Conservation (phyloP, 2,888 invertebrate species). For the Morpho deidamia region DNA sequence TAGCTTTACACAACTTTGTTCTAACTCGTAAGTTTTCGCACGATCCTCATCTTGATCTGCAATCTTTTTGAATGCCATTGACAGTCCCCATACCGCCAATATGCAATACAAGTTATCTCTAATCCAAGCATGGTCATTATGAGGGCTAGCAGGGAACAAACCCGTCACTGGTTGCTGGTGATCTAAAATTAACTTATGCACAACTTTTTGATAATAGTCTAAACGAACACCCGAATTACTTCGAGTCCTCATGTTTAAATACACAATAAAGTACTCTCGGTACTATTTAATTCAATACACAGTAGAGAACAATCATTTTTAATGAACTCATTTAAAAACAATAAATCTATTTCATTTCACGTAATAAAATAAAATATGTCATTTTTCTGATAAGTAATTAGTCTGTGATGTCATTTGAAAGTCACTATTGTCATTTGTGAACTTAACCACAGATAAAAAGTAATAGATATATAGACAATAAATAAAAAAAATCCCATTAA, state of each 20-base stretch:
- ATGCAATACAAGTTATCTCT: slow-evolving; percentile 99
- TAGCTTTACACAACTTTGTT: slow-evolving; percentile 93
- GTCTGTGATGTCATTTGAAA: slow-evolving; percentile 57
- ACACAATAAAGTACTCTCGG: slow-evolving; percentile 16
- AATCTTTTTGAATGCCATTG: slow-evolving; percentile 99
- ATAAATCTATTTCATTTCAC: no score
- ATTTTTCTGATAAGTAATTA: no score
- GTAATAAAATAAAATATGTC: background rate
- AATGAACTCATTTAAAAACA: background rate
- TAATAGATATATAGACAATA: no score
- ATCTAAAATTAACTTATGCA: slow-evolving; percentile 94
- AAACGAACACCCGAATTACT: slow-evolving; percentile 95
- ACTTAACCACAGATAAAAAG: no score
- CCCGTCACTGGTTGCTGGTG: slow-evolving; percentile 98
- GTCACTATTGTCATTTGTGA: slow-evolving; percentile 39
- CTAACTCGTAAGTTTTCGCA: slow-evolving; percentile 98
- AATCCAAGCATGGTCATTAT: slow-evolving; percentile 97
- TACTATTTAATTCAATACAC: background rate
- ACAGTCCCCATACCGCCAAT: slow-evolving; percentile 97
- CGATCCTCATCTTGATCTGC: slow-evolving; percentile 99
- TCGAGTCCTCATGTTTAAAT: slow-evolving; percentile 85
- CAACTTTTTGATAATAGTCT: slow-evolving; percentile 97
- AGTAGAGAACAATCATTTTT: slow-evolving; percentile 2
- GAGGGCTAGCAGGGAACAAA: slow-evolving; percentile 92
- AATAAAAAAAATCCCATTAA: no score